phyloP scores from a whole-genome alignment of 2,888 invertebrate genomes.

The Meliscaeva auricollis region DNA sequence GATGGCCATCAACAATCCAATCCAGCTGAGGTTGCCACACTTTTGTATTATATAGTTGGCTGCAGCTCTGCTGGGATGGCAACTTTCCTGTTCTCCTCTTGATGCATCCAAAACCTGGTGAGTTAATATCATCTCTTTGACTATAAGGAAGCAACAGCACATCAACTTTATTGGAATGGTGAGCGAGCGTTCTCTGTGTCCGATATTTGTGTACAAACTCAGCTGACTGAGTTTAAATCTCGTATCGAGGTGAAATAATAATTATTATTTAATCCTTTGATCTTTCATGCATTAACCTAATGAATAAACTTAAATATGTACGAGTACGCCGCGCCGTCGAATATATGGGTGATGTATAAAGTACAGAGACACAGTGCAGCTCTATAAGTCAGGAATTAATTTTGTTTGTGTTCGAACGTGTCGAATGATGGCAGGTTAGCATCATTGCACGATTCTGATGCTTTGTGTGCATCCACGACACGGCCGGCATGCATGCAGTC shows the following conservation, averaged over 20 bases:
- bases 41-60: background rate
- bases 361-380: slow-evolving; percentile 2
- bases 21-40: slow-evolving; percentile 37
- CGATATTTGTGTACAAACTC: background rate
- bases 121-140: slow-evolving; percentile 30
- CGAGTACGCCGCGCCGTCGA: background rate
- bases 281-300: slow-evolving; percentile 75
- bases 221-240: slow-evolving; percentile 40
- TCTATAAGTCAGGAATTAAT: slow-evolving; percentile 70
- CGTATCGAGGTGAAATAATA: slow-evolving; percentile 63
- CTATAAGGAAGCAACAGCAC: slow-evolving; percentile 30
- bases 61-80: too few relatives aligned
- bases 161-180: background rate
- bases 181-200: background rate
- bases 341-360: background rate
- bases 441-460: slow-evolving; percentile 34
- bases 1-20: slow-evolving; percentile 69
- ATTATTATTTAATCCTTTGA: slow-evolving; percentile 75
- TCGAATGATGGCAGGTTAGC: slow-evolving; percentile 66
- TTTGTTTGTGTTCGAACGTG: slow-evolving; percentile 72
- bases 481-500: background rate
- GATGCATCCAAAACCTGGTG: slow-evolving; percentile 3
- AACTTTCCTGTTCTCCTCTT: slow-evolving; percentile 21
- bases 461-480: slow-evolving; percentile 8
- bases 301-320: slow-evolving; percentile 62